These are phyloP conservation scores for Apamea epomidion DNA, from an alignment of 2,888 invertebrate species.

Conservation along the genomic window DNA sequence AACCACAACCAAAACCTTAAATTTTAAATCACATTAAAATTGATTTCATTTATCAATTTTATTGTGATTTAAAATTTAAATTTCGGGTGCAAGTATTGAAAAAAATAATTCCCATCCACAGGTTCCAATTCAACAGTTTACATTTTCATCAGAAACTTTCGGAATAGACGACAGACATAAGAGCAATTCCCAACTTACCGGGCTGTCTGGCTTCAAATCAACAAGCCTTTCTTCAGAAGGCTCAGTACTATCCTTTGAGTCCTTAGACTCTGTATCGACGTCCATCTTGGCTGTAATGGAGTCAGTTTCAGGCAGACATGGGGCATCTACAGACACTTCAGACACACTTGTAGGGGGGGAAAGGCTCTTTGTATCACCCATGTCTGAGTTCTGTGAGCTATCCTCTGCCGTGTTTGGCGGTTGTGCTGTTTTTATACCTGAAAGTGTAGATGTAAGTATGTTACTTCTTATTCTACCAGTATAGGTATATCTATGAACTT, in stretches of 20 bases:
- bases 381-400: conserved; percentile 84
- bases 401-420: conserved; percentile 82
- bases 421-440: conserved; percentile 76
- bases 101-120: neutral
- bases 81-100: neutral
- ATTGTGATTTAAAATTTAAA: neutral
- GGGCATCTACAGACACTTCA: conserved; percentile 77
- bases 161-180: neutral
- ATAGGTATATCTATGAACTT: neutral
- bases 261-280: conserved; percentile 68
- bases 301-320: conserved; percentile 42
- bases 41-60: too few relatives aligned
- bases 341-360: conserved; percentile 83
- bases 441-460: conserved; percentile 18
- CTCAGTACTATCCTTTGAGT: conserved; percentile 67
- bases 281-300: conserved; percentile 68
- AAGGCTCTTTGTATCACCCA: conserved; percentile 81
- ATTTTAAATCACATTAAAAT: too few relatives aligned
- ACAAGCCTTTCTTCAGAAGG: conserved; percentile 59
- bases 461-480: neutral
- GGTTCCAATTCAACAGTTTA: neutral
- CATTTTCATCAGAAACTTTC: neutral
- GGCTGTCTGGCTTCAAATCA: conserved; percentile 67
- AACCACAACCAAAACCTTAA: neutral
- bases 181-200: conserved; percentile 62